A percentile compares a stretch with the other conserved stretches of the same genome.
phyloP scores from a whole-genome alignment of 2,797 vertebrate species.

The Trachops cirrhosus region DNA sequence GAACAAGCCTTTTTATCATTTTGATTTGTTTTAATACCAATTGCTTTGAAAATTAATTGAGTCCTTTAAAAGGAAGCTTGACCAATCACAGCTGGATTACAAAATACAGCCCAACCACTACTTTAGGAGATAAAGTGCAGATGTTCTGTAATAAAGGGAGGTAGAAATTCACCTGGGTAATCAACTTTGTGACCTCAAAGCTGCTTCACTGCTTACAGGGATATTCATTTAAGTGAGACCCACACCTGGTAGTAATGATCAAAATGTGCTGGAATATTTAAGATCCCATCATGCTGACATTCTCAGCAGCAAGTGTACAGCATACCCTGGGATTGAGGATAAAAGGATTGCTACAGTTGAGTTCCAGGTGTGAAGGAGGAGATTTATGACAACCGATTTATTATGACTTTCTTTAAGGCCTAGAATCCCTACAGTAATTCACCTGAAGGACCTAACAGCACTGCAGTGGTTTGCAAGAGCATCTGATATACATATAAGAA shows the following conservation, averaged over 20 bases:
- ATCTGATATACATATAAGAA: neutral
- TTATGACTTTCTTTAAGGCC: neutral
- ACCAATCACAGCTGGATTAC: neutral
- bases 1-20: neutral
- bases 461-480: neutral
- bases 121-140: neutral
- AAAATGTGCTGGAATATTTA: slow-evolving; percentile 57
- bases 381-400: slow-evolving; percentile 16
- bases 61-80: neutral
- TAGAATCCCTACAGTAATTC: rapidly evolving
- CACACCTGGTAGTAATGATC: neutral
- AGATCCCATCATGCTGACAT: neutral
- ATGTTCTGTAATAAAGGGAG: neutral
- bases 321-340: neutral
- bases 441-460: neutral
- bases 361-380: neutral
- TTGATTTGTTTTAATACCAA: neutral
- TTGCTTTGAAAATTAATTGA: neutral
- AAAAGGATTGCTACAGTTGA: neutral
- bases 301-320: neutral
- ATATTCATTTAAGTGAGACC: neutral
- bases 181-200: slow-evolving; percentile 23
- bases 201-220: neutral
- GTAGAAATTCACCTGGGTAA: slow-evolving; percentile 3
- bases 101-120: neutral